phyloP scores from a whole-genome alignment of 2,797 vertebrate species.

The Spinus pinus region DNA sequence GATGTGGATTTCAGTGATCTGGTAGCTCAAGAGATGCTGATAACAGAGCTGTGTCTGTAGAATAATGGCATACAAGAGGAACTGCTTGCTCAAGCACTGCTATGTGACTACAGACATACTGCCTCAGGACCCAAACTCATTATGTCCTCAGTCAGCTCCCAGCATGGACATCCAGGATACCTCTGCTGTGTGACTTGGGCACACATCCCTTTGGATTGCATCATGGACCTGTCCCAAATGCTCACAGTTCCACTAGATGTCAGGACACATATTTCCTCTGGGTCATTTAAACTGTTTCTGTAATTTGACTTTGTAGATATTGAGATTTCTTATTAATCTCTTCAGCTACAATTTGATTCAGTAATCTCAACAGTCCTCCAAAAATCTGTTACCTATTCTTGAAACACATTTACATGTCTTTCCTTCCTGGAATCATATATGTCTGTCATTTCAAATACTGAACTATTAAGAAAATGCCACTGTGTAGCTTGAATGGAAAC shows the following conservation, averaged over 20 bases:
- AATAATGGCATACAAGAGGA: neutral
- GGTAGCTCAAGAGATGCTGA: neutral
- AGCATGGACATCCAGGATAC: rapidly evolving
- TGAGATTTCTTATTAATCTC: neutral
- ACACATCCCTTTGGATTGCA: rapidly evolving
- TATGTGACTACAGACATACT: rapidly evolving
- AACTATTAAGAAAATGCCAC: neutral
- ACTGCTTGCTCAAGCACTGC: neutral
- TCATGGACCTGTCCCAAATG: neutral
- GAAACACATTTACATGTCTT: neutral
- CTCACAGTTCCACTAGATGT: neutral
- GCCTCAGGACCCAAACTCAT: neutral
- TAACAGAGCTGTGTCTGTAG: rapidly evolving
- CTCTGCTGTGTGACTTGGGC: neutral
- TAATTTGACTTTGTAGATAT: neutral
- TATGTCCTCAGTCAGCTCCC: neutral
- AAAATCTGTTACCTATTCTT: neutral
- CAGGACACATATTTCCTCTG: neutral
- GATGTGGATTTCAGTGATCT: neutral
- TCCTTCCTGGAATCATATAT: neutral
- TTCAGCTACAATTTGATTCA: neutral
- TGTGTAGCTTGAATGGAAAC: neutral
- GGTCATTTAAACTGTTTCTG: neutral
- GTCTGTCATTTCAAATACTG: neutral
- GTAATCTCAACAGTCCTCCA: neutral